Conservation (phyloP, 37 sponge, comb jelly and placozoan genomes). For the Crambe crambe region DNA sequence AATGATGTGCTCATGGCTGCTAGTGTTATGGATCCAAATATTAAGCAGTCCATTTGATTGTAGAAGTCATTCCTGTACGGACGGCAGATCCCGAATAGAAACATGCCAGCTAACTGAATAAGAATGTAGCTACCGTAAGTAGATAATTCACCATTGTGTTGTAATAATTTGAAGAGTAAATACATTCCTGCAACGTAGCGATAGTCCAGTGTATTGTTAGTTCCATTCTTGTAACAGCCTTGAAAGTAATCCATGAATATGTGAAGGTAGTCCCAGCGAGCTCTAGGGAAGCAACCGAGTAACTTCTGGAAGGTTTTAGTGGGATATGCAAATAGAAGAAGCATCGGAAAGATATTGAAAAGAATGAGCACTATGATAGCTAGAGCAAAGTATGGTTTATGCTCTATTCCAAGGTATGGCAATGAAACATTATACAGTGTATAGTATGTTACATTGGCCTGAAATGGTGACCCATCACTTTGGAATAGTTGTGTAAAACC, state of each 20-base stretch:
- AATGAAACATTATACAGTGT: neutral
- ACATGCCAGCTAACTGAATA: neutral
- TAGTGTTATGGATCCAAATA: too few species aligned
- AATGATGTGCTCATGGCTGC: too few species aligned
- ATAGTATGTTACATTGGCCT: neutral
- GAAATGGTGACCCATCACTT: neutral
- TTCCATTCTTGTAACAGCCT: constrained; percentile 35
- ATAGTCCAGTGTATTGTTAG: constrained; percentile 8
- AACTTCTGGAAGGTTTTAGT: constrained; percentile 1
- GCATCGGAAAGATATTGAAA: neutral
- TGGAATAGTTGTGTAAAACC: neutral
- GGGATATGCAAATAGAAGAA: constrained; percentile 3
- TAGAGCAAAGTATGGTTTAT: neutral
- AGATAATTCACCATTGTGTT: neutral
- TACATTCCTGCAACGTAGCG: constrained; percentile 25
- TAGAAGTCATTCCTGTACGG: neutral
- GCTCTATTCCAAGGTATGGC: neutral
- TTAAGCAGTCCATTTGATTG: neutral
- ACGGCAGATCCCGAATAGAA: neutral
- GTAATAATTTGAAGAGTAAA: neutral
- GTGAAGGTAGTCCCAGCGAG: neutral
- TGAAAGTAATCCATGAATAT: constrained; percentile 1
- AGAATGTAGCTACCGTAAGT: neutral
- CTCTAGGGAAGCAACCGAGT: neutral
- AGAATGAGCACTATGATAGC: neutral